These are phyloP conservation scores for Mythimna impura DNA, from an alignment of 2,888 invertebrate species.

Conservation along the genomic window DNA sequence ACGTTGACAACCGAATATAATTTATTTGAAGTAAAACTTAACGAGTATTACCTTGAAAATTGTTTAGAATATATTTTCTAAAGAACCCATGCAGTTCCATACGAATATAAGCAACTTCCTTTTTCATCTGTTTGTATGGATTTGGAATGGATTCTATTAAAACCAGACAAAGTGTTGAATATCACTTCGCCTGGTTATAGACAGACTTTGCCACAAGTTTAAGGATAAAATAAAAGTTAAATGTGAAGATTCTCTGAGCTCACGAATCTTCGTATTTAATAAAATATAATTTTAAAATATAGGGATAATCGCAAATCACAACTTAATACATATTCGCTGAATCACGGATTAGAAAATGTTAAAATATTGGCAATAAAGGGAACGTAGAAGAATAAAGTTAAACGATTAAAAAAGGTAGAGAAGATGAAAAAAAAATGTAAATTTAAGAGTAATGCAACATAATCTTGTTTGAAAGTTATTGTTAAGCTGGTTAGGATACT, in stretches of 20 bases:
- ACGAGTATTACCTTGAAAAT: slow-evolving; percentile 69
- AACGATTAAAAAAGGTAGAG: slow-evolving; percentile 78
- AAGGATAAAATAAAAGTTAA: slow-evolving; percentile 75
- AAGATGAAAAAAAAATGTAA: slow-evolving; percentile 78
- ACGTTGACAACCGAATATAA: slow-evolving; percentile 78
- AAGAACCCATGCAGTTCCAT: slow-evolving; percentile 86
- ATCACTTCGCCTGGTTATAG: slow-evolving; percentile 53
- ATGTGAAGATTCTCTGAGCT: slow-evolving; percentile 87
- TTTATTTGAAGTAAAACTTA: slow-evolving; percentile 66
- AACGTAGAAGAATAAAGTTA: slow-evolving; percentile 73
- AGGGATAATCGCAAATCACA: slow-evolving; percentile 89
- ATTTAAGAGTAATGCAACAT: slow-evolving; percentile 83
- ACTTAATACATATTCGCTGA: slow-evolving; percentile 88
- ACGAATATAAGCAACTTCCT: slow-evolving; percentile 89
- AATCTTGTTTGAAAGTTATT: slow-evolving; percentile 87
- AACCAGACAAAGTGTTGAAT: slow-evolving; percentile 64
- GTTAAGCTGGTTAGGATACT: slow-evolving; percentile 87
- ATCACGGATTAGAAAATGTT: slow-evolving; percentile 78
- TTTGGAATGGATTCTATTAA: slow-evolving; percentile 83
- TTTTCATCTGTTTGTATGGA: slow-evolving; percentile 87
- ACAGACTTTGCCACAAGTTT: slow-evolving; percentile 79
- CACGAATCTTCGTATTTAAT: slow-evolving; percentile 87
- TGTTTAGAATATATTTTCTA: slow-evolving; percentile 61
- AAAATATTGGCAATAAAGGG: slow-evolving; percentile 86
- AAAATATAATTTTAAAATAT: slow-evolving; percentile 76